These are phyloP conservation scores for Rhincodon typus DNA, from an alignment of 2,797 vertebrate genomes.

Conservation along the genomic window DNA sequence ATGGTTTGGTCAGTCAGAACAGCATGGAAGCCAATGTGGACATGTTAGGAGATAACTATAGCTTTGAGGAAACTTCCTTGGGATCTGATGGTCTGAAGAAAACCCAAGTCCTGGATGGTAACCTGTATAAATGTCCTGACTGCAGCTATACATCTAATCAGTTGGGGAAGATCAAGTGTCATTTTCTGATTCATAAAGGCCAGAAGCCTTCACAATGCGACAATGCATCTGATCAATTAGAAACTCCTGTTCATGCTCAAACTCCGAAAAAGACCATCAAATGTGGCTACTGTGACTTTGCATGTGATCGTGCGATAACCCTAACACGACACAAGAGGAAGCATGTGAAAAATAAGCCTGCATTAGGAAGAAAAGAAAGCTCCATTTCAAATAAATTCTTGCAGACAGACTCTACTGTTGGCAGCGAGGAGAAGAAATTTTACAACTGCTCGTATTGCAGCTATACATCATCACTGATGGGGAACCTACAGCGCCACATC, in stretches of 20 bases:
- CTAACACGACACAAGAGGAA: background rate
- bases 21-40: background rate
- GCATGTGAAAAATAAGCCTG: background rate
- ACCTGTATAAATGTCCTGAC: conserved; percentile 73
- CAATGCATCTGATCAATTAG: conserved; percentile 83
- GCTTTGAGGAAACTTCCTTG: background rate
- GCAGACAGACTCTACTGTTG: background rate
- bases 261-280: conserved; percentile 66
- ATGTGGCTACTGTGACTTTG: background rate
- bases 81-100: background rate
- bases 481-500: conserved; percentile 93
- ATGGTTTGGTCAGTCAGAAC: background rate
- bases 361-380: background rate
- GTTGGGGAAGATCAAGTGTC: conserved; percentile 39
- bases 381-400: background rate
- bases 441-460: conserved; percentile 82
- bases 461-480: conserved; percentile 91
- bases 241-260: conserved; percentile 88
- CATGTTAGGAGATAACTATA: background rate
- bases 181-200: conserved; percentile 56
- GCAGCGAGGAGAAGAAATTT: conserved; percentile 50
- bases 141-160: conserved; percentile 63
- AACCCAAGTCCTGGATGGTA: conserved; percentile 38
- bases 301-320: background rate
- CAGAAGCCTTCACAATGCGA: conserved; percentile 78